Evolutionary conservation across 2,113 vertebrate species (phyloP).

Genomic region (Junco hyemalis): DNA sequence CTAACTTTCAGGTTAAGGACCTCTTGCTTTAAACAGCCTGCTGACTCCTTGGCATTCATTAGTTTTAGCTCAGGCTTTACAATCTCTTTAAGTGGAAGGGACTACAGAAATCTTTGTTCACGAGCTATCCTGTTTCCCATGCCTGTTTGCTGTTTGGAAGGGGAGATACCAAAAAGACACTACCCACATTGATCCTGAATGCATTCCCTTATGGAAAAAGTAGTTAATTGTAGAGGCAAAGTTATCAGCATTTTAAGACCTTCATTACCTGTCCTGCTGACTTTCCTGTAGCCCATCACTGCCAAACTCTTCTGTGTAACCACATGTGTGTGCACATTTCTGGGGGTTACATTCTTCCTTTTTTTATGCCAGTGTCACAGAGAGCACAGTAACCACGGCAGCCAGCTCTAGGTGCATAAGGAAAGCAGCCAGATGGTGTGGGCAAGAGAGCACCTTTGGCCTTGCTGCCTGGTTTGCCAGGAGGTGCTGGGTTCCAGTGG

Average conservation of each 20-base stretch:
- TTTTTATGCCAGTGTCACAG: background rate
- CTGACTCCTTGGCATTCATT: background rate
- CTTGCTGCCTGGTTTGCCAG: background rate
- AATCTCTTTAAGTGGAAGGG: background rate
- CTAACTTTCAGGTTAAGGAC: background rate
- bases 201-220: background rate
- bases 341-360: background rate
- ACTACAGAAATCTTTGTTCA: background rate
- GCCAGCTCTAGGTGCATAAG: background rate
- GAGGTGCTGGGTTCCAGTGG: background rate
- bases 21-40: background rate
- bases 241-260: background rate
- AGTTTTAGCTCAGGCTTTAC: background rate
- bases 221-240: background rate
- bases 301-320: background rate
- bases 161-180: background rate
- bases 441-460: background rate
- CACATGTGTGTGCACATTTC: fast-evolving
- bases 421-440: background rate
- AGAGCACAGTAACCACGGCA: fast-evolving
- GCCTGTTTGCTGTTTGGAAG: background rate
- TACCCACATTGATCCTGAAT: background rate
- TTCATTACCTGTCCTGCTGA: background rate
- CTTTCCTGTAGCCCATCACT: background rate
- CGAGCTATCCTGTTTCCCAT: background rate